These are phyloP conservation scores for Salmo trutta DNA, from an alignment of 2,797 vertebrate genomes.

Conservation along the genomic window DNA sequence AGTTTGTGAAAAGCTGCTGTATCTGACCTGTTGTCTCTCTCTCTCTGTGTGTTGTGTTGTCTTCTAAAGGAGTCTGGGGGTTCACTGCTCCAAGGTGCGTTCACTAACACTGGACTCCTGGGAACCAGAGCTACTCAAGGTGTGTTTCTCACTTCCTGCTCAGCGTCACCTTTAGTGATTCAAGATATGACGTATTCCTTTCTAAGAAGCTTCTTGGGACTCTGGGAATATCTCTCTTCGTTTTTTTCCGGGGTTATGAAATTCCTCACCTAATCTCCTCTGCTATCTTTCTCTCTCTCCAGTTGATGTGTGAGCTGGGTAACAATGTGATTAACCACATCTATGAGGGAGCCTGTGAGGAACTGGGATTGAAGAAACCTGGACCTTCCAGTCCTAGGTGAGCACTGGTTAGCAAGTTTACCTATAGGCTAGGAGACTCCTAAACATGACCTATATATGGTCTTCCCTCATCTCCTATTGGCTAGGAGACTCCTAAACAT, in stretches of 20 bases:
- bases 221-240: background rate
- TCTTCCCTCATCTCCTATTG: too few relatives aligned
- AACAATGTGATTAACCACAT: slow-evolving; percentile 93
- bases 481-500: too few relatives aligned
- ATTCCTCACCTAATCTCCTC: background rate
- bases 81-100: slow-evolving; percentile 97
- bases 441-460: too few relatives aligned
- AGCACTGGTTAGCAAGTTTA: slow-evolving; percentile 12
- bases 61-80: slow-evolving; percentile 90
- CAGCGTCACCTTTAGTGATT: too few relatives aligned
- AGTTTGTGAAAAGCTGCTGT: background rate
- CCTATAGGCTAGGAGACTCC: too few relatives aligned
- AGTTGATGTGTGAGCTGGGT: slow-evolving; percentile 98
- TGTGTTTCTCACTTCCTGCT: slow-evolving; percentile 45
- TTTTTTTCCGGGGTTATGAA: too few relatives aligned
- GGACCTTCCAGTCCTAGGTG: slow-evolving; percentile 88
- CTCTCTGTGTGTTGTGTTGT: slow-evolving; percentile 20
- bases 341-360: slow-evolving; percentile 89
- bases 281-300: background rate
- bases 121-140: slow-evolving; percentile 97
- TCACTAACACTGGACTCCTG: slow-evolving; percentile 96
- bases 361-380: slow-evolving; percentile 87
- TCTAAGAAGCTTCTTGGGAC: background rate
- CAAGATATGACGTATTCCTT: too few relatives aligned
- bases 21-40: background rate